These are phyloP conservation scores for Falco concolor DNA, from an alignment of 2,797 vertebrate genomes.

Conservation along the genomic window DNA sequence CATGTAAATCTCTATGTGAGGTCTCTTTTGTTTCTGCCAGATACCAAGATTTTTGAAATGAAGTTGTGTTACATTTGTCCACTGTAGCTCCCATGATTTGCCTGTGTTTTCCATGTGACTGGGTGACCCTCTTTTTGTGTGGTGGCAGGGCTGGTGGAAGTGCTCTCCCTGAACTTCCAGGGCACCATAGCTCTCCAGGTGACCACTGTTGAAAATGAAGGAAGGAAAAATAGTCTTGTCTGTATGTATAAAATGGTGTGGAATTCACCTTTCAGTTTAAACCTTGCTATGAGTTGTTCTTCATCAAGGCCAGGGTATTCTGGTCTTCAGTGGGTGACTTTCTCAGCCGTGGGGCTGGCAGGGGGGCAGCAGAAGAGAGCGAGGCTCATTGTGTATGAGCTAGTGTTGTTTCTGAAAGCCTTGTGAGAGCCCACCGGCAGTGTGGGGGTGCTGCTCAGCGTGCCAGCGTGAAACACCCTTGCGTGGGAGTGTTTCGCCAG, in stretches of 20 bases:
- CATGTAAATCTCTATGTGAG: neutral
- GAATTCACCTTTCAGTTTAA: neutral
- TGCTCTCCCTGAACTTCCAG: accelerated
- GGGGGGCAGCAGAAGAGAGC: neutral
- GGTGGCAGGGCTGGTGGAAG: neutral
- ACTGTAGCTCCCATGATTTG: neutral
- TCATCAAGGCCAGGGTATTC: neutral
- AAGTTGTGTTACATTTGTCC: neutral
- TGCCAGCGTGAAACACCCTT: neutral
- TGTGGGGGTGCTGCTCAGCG: neutral
- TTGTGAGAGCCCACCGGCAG: neutral
- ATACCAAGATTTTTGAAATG: neutral
- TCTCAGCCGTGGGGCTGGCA: neutral
- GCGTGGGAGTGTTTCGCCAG: accelerated
- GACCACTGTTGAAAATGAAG: neutral
- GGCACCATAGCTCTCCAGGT: neutral
- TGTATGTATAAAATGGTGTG: neutral
- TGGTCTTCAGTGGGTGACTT: neutral
- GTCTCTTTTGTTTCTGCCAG: neutral
- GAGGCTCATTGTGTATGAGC: accelerated
- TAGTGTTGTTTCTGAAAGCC: neutral
- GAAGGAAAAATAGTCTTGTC: neutral
- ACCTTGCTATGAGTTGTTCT: neutral
- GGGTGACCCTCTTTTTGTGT: neutral
- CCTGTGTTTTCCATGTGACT: neutral